Evolutionary conservation across 2,113 vertebrate genomes (phyloP), one percentile per base, ranked within the genome.

Genomic region (Erinaceus europaeus): DNA sequence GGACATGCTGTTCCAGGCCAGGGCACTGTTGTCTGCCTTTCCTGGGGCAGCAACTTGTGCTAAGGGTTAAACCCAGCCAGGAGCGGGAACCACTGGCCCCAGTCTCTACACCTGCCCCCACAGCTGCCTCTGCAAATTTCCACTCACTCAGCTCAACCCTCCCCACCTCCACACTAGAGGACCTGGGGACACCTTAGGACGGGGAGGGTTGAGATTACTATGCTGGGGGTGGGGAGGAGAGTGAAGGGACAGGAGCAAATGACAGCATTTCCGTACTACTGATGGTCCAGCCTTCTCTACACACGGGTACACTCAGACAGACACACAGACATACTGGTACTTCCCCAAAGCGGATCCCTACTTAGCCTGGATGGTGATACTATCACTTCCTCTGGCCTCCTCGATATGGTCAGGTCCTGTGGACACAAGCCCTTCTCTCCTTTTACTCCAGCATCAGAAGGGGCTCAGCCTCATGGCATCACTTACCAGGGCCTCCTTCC

Each of bases 401-500:
- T 0, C 0, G 21, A 40, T 13, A 3, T 25, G 15, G 57, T 5
- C 17, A 10, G 25, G 36, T 64, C 64, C 72, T 65, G 32, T 53
- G 57, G 32, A 42, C 73, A 6, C 1, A 25, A 38, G 36, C 46
- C 44, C 84, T 5, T 32, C 21, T 53, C 14, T 17, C 55, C 18
- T 4, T n/a, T 5, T 0, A 3, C 61, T 20, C 13, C 15, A 40
- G 68, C 74, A 21, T 64, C 52, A 4, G 9, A 13, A 2, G 32
- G 62, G 6, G 15, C 42, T 80, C 25, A 11, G 36, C 62, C 3
- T 36, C 2, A 1, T 2, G 50, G 50, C 11, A 5, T 18, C 59
- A 96, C 96, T 96, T 55, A 96, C 96, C 86, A 29, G 53, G 50
- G 83, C 34, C n/a, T 73, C 40, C 42, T 87, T 64, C 57, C 1